phyloP scores from a whole-genome alignment of 2,888 invertebrate genomes.

The Xylocampa areola region DNA sequence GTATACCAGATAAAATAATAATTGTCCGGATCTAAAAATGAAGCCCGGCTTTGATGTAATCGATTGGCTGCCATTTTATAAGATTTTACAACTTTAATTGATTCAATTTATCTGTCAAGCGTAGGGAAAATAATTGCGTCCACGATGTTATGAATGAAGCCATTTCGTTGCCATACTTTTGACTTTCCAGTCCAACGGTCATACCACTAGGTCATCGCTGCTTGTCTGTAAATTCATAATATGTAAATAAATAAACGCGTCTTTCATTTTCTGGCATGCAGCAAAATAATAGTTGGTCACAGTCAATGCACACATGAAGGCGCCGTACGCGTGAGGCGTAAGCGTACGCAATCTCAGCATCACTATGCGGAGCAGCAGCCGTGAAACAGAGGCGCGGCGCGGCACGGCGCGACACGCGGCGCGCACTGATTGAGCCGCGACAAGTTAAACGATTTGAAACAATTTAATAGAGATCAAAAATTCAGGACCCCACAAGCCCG shows the following conservation, averaged over 20 bases:
- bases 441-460: constrained; percentile 90
- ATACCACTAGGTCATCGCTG: too few relatives aligned
- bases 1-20: constrained; percentile 85
- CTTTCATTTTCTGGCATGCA: constrained; percentile 1
- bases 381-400: constrained; percentile 69
- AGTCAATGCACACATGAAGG: constrained; percentile 28
- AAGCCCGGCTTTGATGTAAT: constrained; percentile 34
- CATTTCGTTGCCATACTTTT: too few relatives aligned
- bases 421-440: constrained; percentile 89
- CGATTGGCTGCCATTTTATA: constrained; percentile 35
- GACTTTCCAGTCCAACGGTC: too few relatives aligned
- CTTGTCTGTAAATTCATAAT: too few relatives aligned
- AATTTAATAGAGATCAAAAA: constrained; percentile 90
- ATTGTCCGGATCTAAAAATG: constrained; percentile 73
- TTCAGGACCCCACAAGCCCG: constrained; percentile 85
- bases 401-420: constrained; percentile 62
- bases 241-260: too few relatives aligned
- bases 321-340: constrained; percentile 55
- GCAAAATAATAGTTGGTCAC: constrained; percentile 38
- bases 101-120: too few relatives aligned
- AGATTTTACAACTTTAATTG: background rate
- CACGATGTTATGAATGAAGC: too few relatives aligned
- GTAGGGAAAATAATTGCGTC: too few relatives aligned
- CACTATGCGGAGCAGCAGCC: constrained; percentile 77
- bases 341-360: constrained; percentile 64